A percentile compares a stretch with the other conserved stretches of the same genome.
Evolutionary conservation across 2,113 vertebrate genomes (phyloP).

Genomic region (Sciurus niger): DNA sequence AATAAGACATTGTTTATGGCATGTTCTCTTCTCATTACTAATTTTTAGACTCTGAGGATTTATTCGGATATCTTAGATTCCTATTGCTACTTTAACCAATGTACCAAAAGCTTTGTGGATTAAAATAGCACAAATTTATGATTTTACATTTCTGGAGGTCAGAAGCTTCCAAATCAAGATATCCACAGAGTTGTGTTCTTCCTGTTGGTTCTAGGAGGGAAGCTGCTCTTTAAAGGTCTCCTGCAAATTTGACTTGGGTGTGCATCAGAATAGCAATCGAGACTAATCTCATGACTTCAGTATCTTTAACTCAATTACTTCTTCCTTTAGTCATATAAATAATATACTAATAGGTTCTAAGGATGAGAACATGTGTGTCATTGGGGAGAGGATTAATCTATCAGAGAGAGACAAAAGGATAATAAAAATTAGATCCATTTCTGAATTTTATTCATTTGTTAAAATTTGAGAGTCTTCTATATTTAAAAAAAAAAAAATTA

Average conservation of each 20-base stretch:
- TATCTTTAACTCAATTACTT: not conserved
- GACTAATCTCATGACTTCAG: not conserved
- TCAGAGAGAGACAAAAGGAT: not conserved
- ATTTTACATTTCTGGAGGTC: not conserved
- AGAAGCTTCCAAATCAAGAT: not conserved
- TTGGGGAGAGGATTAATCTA: not conserved
- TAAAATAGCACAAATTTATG: conserved; percentile 15
- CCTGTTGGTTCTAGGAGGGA: not conserved
- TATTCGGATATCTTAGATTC: not conserved
- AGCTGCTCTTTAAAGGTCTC: not conserved
- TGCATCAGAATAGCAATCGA: not conserved
- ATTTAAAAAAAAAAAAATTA: conserved; percentile 27
- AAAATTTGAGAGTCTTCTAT: not conserved
- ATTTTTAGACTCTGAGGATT: not conserved
- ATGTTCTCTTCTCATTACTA: conserved; percentile 11
- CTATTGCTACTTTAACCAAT: not conserved
- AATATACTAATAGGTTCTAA: not conserved
- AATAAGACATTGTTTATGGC: not conserved
- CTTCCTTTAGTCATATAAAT: not conserved
- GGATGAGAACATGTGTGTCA: not conserved
- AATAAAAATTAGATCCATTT: not conserved
- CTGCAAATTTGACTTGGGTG: not conserved
- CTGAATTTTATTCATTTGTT: conserved; percentile 44
- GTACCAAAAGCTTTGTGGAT: not conserved
- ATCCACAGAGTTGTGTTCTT: not conserved